Evolutionary conservation across 2,888 invertebrate species (phyloP).

Genomic region (Heteromyza rotundicornis): DNA sequence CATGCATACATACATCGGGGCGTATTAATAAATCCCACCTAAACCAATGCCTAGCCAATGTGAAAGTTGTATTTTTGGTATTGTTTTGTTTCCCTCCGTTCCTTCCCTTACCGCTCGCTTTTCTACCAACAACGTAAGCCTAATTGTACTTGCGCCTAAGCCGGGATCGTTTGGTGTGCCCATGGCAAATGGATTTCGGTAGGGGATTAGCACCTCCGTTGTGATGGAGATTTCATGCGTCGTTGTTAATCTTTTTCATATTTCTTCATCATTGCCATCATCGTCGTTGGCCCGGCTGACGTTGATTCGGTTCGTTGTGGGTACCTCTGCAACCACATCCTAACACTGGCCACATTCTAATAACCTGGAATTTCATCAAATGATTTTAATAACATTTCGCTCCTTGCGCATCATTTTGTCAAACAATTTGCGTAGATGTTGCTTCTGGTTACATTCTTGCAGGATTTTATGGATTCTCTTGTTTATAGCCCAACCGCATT

Average conservation of each 20-base stretch:
- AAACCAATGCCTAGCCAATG: not conserved
- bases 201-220: constrained; percentile 44
- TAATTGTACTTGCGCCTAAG: constrained; percentile 16
- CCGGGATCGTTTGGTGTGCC: constrained; percentile 23
- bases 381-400: not conserved
- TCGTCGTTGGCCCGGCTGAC: too few species aligned
- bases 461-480: not conserved
- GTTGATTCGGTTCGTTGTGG: too few species aligned
- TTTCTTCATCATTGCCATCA: too few species aligned
- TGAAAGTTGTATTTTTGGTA: not conserved
- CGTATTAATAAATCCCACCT: not conserved
- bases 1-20: not conserved
- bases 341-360: not conserved
- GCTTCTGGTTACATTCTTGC: not conserved
- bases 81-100: too few species aligned
- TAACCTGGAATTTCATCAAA: not conserved
- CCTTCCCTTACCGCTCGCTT: not conserved
- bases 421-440: not conserved
- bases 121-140: not conserved
- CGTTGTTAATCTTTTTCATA: not conserved
- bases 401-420: too few species aligned
- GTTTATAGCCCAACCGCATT: not conserved
- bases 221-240: not conserved
- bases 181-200: constrained; percentile 37
- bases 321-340: too few species aligned